A percentile compares a stretch with the other conserved stretches of the same genome.
Evolutionary conservation across 2,888 invertebrate genomes (phyloP).

Genomic region (Sphinx pinastri): DNA sequence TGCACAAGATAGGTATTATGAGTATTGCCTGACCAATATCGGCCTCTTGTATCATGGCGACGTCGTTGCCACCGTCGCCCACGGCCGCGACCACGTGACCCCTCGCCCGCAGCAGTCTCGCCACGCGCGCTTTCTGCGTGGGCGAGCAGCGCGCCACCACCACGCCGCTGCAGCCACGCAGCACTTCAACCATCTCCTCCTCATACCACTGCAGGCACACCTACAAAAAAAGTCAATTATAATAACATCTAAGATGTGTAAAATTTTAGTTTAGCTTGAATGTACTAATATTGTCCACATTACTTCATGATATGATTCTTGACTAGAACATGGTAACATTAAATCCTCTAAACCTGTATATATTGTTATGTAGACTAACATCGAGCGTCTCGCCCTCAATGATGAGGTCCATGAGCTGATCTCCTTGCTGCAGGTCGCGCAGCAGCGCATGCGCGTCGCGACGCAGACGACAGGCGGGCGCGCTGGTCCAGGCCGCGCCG

Average conservation of each 20-base stretch:
- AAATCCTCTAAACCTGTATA: too few species aligned
- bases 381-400: slow-evolving; percentile 78
- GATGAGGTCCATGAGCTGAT: slow-evolving; percentile 61
- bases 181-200: slow-evolving; percentile 88
- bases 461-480: slow-evolving; percentile 53
- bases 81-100: slow-evolving; percentile 93
- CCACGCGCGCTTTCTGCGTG: slow-evolving; percentile 93
- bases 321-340: too few species aligned
- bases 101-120: slow-evolving; percentile 66
- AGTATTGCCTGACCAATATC: slow-evolving; percentile 88
- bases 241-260: too few species aligned
- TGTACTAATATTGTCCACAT: too few species aligned
- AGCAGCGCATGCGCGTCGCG: slow-evolving; percentile 64
- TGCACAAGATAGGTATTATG: background rate
- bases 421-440: slow-evolving; percentile 45
- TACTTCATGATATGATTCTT: too few species aligned
- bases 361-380: slow-evolving; percentile 45
- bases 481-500: slow-evolving; percentile 55
- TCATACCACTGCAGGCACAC: slow-evolving; percentile 88
- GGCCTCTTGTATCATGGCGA: slow-evolving; percentile 97
- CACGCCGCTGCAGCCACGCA: slow-evolving; percentile 89
- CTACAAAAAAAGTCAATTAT: slow-evolving; percentile 44
- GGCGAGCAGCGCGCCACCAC: slow-evolving; percentile 97
- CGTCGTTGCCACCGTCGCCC: slow-evolving; percentile 99
- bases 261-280: too few species aligned